Evolutionary conservation across 2,113 vertebrate species (phyloP), one percentile per base, ranked within the genome.

Genomic region (Choloepus hoffmanni): DNA sequence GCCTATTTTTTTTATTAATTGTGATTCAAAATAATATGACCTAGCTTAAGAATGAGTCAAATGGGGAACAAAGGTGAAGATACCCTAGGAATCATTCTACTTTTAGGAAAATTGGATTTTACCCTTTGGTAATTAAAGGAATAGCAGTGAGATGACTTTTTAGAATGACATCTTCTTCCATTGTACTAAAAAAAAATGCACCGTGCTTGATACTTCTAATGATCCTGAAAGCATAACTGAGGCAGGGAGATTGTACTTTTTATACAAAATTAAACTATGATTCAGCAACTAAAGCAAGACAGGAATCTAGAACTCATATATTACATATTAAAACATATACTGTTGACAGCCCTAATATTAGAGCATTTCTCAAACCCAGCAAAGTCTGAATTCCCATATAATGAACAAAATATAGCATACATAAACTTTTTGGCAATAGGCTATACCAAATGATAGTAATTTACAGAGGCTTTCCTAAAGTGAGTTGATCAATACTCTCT

Each of bases 391-490:
- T 85, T 97, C 48, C 8, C 26, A 89, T 91, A 73, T 40, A 94
- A 86, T 70, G 68, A 96, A 81, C 68, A 94, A 95, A 76, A 73
- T 67, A 91, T 12, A 94, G 24, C 28, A 55, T 58, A 40, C 33
- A 82, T 70, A 93, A 90, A 70, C 28, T 90, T 95, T 62, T 82
- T 65, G 30, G 73, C 50, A 74, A 93, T 90, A 85, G 70, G 50
- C 30, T 93, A 96, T 95, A 94, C 92, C 92, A 97, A 97, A 94
- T 70, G 85, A 95, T 74, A 88, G 72, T 88, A 92, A 97, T 96
- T 97, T 92, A 90, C 67, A 82, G 67, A 95, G 43, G 81, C 48
- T 79, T 36, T 92, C 74, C 85, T 94, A 74, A 96, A 95, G 72
- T 0, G 0, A 65, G 33, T 92, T 96, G 86, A 94, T 97, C 94